A percentile compares a stretch with the other conserved stretches of the same genome.
Evolutionary conservation across 2,888 invertebrate genomes (phyloP).

Genomic region (Masnerella sp.): DNA sequence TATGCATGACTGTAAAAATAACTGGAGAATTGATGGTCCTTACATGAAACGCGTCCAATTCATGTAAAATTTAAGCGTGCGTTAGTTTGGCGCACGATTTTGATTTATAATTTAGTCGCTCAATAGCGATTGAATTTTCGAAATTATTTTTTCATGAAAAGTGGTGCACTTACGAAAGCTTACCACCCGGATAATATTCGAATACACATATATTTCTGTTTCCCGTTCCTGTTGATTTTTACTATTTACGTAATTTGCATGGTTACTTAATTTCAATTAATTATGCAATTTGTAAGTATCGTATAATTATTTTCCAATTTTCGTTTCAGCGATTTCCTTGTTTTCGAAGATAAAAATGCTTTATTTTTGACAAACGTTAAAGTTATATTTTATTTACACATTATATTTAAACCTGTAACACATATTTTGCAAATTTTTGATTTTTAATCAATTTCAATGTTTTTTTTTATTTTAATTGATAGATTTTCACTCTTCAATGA

Average conservation of each 20-base stretch:
- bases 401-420: too few species aligned
- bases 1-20: slow-evolving; percentile 37
- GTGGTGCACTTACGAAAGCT: too few species aligned
- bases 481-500: too few species aligned
- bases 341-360: not conserved
- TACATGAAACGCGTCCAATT: slow-evolving; percentile 22
- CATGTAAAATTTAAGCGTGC: slow-evolving; percentile 17
- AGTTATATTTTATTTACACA: too few species aligned
- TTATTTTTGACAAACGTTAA: too few species aligned
- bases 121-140: too few species aligned
- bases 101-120: too few species aligned
- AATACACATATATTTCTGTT: not conserved
- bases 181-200: too few species aligned
- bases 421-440: too few species aligned
- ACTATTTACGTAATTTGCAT: not conserved
- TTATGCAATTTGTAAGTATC: not conserved
- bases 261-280: not conserved
- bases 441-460: too few species aligned
- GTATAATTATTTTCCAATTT: not conserved
- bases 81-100: slow-evolving; percentile 4
- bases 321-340: not conserved
- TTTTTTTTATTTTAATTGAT: too few species aligned
- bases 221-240: not conserved
- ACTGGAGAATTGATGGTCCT: slow-evolving; percentile 18
- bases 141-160: too few species aligned